These are phyloP conservation scores for Heliconius hewitsoni DNA, from an alignment of 1,140 invertebrate genomes.

Conservation along the genomic window DNA sequence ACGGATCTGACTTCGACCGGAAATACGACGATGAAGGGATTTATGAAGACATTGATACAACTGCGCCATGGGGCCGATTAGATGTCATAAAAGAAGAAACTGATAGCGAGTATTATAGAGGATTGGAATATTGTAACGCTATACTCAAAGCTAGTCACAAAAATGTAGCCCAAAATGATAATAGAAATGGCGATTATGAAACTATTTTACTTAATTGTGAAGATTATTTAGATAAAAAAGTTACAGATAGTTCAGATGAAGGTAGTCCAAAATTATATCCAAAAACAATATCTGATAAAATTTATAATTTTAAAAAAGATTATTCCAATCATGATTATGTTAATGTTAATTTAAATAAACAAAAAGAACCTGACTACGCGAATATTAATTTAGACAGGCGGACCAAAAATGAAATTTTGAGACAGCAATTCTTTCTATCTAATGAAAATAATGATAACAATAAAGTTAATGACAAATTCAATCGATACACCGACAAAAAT, in stretches of 20 bases:
- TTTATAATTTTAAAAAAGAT: slow-evolving; percentile 74
- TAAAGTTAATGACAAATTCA: slow-evolving; percentile 66
- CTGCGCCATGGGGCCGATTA: slow-evolving; percentile 54
- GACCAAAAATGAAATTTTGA: slow-evolving; percentile 65
- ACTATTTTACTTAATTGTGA: slow-evolving; percentile 61
- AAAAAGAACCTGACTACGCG: slow-evolving; percentile 34
- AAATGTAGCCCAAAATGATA: slow-evolving; percentile 1
- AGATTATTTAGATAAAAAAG: slow-evolving; percentile 57
- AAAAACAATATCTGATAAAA: slow-evolving; percentile 64
- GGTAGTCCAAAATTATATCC: slow-evolving; percentile 53
- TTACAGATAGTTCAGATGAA: slow-evolving; percentile 25
- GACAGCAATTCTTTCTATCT: slow-evolving; percentile 67
- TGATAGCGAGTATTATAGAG: slow-evolving; percentile 77
- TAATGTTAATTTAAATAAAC: slow-evolving; percentile 56
- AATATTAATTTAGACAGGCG: slow-evolving; percentile 54
- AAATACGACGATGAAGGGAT: slow-evolving; percentile 71
- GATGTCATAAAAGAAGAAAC: slow-evolving; percentile 79
- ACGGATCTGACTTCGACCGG: slow-evolving; percentile 57
- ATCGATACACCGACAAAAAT: slow-evolving; percentile 63
- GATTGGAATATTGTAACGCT: slow-evolving; percentile 66
- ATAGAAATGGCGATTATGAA: slow-evolving; percentile 48
- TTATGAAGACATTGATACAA: slow-evolving; percentile 75
- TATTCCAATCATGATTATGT: slow-evolving; percentile 69
- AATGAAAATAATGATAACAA: slow-evolving; percentile 61
- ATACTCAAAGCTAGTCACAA: slow-evolving; percentile 42